These are phyloP conservation scores for Anagrus nilaparvatae DNA, from an alignment of 1,140 invertebrate species.

Conservation along the genomic window DNA sequence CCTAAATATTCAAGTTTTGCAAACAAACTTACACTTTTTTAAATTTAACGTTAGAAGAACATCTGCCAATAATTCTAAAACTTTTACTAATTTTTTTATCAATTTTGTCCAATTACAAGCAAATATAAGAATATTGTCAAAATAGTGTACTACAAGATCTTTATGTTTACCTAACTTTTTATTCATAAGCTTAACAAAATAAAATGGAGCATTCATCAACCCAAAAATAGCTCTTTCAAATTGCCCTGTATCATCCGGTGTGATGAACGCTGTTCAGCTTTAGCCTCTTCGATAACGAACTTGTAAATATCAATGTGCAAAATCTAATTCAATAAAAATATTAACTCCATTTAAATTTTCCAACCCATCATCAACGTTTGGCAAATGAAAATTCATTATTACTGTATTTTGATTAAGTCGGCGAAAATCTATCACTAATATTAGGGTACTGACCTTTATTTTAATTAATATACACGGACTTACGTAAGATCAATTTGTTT, in stretches of 20 bases:
- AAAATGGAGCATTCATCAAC: constrained; percentile 22
- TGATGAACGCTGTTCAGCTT: constrained; percentile 30
- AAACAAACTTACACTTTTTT: too few species aligned
- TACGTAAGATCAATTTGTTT: constrained; percentile 7
- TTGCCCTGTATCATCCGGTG: constrained; percentile 22
- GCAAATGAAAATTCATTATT: constrained; percentile 15
- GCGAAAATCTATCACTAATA: constrained; percentile 19
- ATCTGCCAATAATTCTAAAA: constrained; percentile 19
- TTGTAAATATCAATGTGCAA: constrained; percentile 18
- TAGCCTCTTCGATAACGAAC: constrained; percentile 9
- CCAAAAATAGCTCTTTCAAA: constrained; percentile 29
- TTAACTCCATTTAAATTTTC: constrained; percentile 11
- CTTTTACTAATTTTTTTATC: constrained; percentile 14
- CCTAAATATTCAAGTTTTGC: too few species aligned
- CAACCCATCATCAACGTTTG: constrained; percentile 17
- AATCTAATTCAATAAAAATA: constrained; percentile 14
- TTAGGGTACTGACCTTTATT: constrained; percentile 10
- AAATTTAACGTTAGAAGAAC: constrained; percentile 18
- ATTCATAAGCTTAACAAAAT: constrained; percentile 18
- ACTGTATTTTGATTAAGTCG: constrained; percentile 16
- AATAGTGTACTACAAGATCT: constrained; percentile 18
- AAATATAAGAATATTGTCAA: constrained; percentile 27
- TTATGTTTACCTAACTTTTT: constrained; percentile 16
- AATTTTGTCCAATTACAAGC: constrained; percentile 16
- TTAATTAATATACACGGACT: constrained; percentile 12